Evolutionary conservation across 2,113 vertebrate species (phyloP).

Genomic region (Fregetta grallaria): DNA sequence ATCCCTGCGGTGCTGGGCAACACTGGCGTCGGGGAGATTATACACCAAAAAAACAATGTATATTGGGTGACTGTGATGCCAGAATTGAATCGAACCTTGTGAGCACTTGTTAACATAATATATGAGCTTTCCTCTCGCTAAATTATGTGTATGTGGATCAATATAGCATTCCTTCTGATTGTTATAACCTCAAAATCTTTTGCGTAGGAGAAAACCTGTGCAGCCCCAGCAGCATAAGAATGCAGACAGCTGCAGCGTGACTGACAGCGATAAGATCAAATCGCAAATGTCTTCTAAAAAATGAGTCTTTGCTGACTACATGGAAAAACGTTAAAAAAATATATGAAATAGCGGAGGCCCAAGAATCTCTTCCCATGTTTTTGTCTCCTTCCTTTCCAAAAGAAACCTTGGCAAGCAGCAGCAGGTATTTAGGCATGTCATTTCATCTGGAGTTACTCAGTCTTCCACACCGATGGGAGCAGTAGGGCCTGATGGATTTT

Average conservation of each 20-base stretch:
- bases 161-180: background rate
- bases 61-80: background rate
- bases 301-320: too few relatives aligned
- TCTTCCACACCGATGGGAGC: background rate
- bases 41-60: fast-evolving
- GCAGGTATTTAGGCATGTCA: background rate
- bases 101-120: background rate
- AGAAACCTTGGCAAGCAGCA: background rate
- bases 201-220: fast-evolving
- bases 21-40: background rate
- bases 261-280: background rate
- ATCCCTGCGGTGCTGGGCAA: fast-evolving
- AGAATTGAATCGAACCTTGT: background rate
- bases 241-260: background rate
- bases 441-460: background rate
- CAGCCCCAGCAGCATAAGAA: background rate
- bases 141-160: background rate
- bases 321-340: background rate
- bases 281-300: background rate
- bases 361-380: background rate
- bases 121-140: background rate
- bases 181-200: background rate
- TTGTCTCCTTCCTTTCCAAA: background rate
- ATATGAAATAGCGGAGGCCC: background rate
- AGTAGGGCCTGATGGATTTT: background rate